Evolutionary conservation across 2,113 vertebrate species (phyloP).

Genomic region (Talpa occidentalis): DNA sequence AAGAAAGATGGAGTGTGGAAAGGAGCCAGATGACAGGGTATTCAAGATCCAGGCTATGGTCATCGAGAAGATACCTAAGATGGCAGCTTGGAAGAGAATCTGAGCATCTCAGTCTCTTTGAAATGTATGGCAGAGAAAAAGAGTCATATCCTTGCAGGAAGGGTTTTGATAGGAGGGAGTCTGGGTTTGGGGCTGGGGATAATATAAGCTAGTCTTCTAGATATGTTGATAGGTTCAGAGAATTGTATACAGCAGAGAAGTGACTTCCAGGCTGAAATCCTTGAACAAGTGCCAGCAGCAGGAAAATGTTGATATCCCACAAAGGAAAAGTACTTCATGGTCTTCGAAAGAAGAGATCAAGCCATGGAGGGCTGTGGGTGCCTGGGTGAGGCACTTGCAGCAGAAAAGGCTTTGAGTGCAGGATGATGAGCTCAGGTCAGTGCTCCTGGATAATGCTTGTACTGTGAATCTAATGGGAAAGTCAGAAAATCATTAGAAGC

Average conservation of each 20-base stretch:
- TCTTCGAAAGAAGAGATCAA: background rate
- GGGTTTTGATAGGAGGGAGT: background rate
- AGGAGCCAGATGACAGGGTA: background rate
- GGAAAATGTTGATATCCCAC: background rate
- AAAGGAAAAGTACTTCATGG: background rate
- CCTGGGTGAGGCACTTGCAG: background rate
- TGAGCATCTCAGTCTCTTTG: background rate
- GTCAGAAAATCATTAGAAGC: background rate
- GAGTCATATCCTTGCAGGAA: background rate
- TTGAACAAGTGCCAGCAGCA: background rate
- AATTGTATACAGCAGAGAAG: background rate
- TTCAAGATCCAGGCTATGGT: no score
- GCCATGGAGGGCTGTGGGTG: rapidly evolving
- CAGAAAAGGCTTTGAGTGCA: background rate
- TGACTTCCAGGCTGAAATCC: background rate
- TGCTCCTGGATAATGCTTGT: background rate
- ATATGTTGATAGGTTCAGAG: background rate
- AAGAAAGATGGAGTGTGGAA: background rate
- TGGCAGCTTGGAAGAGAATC: background rate
- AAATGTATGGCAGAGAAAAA: background rate
- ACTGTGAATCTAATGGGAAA: background rate
- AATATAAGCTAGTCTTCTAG: background rate
- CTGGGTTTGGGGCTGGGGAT: background rate
- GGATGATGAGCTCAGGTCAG: background rate
- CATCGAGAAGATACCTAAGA: background rate